phyloP scores from a whole-genome alignment of 2,113 vertebrate genomes.

The Parotia lawesii region DNA sequence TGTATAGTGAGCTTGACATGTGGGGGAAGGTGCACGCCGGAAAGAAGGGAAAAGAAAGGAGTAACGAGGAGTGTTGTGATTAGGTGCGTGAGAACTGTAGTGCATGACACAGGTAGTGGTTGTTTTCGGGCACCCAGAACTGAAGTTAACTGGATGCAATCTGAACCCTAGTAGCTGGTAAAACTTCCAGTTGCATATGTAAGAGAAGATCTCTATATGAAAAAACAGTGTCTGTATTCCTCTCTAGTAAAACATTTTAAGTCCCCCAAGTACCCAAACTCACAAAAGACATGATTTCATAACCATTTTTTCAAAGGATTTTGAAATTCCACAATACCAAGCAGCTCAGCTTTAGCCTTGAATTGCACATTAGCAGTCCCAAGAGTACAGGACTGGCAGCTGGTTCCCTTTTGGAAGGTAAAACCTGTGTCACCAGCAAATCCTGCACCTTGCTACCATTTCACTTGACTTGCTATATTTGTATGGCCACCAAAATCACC shows the following conservation, averaged over 20 bases:
- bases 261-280: background rate
- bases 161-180: background rate
- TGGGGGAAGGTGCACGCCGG: background rate
- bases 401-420: background rate
- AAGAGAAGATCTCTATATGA: background rate
- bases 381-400: background rate
- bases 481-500: background rate
- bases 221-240: background rate
- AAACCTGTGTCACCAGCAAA: background rate
- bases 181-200: background rate
- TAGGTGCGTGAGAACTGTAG: constrained; percentile 21
- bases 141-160: background rate
- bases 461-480: background rate
- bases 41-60: constrained; percentile 45
- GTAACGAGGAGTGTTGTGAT: constrained; percentile 49
- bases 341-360: background rate
- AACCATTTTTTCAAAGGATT: background rate
- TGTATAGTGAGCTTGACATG: background rate
- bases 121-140: background rate
- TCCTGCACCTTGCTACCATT: background rate
- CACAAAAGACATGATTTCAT: background rate
- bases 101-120: background rate
- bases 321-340: background rate
- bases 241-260: background rate
- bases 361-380: background rate